Evolutionary conservation across 2,888 invertebrate species (phyloP), one percentile per base, ranked within the genome.

Genomic region (Apamea anceps): DNA sequence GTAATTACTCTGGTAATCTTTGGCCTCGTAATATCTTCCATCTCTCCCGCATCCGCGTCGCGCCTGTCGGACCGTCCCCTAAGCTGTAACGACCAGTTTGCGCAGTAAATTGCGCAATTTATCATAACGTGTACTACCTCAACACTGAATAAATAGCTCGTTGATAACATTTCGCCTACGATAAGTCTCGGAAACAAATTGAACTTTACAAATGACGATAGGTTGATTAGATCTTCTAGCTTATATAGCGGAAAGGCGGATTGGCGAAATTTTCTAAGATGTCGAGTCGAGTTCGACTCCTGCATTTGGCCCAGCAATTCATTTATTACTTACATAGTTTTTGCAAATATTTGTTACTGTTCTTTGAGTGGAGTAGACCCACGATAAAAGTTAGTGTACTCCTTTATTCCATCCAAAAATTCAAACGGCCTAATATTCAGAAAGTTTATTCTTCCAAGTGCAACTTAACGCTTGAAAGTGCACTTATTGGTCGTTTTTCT

Each of bases 81-180:
- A 42, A 67, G 45, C 48, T 63, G 32, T 73, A 73, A 75, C 37
- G 70, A 82, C 62, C 70, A 67, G 66, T 75, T 67, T 71, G 75
- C 66, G 37, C 51, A 81, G 72, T 66, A 81, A 72, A 81, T 81
- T 77, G 37, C 77, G 60, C 77, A 75, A 73, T 78, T 78, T 48
- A 78, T 78, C 66, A 65, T 70, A 85, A 81, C 48, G 60, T 57
- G 32, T 51, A 75, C 68, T 75, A 84, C 75, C 75, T 75, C 54
- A 75, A 85, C 78, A 78, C 42, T 78, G 28, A 75, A 75, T 68
- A 68, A 45, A 72, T 77, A 77, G 60, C 37, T 77, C 25, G 15
- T 67, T 54, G 57, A 62, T 66, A 72, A 72, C 28, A 75, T 81
- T 74, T 79, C 32, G 37, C 63, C n/a, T 63, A n/a, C 12, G 28